phyloP scores from a whole-genome alignment of 2,797 vertebrate species.

The Sciurus vulgaris region DNA sequence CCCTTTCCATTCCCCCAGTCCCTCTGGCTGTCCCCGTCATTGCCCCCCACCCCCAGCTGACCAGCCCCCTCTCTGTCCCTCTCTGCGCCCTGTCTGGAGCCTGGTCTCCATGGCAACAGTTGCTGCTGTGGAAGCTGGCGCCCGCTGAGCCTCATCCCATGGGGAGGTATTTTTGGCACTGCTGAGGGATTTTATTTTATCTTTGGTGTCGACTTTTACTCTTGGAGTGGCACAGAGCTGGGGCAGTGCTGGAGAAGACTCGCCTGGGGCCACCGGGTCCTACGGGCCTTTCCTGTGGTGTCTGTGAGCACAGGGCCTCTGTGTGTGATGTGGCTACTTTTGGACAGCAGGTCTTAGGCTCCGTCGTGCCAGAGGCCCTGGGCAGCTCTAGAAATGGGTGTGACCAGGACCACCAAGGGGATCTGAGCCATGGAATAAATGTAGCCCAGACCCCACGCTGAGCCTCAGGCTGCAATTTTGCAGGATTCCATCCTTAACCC shows the following conservation, averaged over 20 bases:
- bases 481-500: not conserved
- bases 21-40: not conserved
- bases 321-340: not conserved
- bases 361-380: not conserved
- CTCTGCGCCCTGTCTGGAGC: slow-evolving; percentile 69
- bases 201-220: slow-evolving; percentile 79
- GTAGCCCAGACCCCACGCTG: not conserved
- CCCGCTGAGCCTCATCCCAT: slow-evolving; percentile 71
- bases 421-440: not conserved
- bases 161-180: slow-evolving; percentile 83
- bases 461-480: too few relatives aligned
- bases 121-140: slow-evolving; percentile 73
- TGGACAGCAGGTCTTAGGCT: not conserved
- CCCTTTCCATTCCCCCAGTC: too few relatives aligned
- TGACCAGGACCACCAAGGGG: not conserved
- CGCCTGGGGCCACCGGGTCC: not conserved
- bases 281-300: not conserved
- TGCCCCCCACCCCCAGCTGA: not conserved
- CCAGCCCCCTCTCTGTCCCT: not conserved
- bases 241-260: not conserved
- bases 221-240: slow-evolving; percentile 54
- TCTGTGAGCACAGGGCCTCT: not conserved
- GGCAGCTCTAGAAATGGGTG: not conserved
- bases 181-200: slow-evolving; percentile 78
- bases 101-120: slow-evolving; percentile 69